phyloP scores from a whole-genome alignment of 2,888 invertebrate species.

The Meiosimyza platycephala region DNA sequence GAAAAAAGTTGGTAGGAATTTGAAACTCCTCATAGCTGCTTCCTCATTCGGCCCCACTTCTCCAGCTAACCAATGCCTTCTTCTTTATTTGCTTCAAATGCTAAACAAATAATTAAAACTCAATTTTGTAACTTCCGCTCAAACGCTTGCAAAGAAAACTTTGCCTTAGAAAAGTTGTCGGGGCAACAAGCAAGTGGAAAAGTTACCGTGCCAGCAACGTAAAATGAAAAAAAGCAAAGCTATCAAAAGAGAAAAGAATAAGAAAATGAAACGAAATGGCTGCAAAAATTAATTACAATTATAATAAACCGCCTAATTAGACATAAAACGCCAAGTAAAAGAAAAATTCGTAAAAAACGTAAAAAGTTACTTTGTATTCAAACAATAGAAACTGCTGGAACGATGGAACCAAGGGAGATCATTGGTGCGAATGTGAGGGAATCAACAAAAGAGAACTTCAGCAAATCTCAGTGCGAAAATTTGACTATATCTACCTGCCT shows the following conservation, averaged over 20 bases:
- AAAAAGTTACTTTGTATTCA: slow-evolving; percentile 12
- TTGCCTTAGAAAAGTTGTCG: slow-evolving; percentile 25
- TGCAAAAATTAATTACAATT: slow-evolving; percentile 64
- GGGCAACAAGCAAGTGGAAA: slow-evolving; percentile 27
- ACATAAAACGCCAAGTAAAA: slow-evolving; percentile 42
- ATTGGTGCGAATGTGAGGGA: too few species aligned
- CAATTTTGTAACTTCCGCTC: slow-evolving; percentile 45
- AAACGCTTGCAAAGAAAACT: slow-evolving; percentile 43
- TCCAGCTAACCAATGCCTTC: background rate
- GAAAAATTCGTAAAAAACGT: slow-evolving; percentile 31
- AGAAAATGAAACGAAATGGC: slow-evolving; percentile 37
- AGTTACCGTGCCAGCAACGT: slow-evolving; percentile 23
- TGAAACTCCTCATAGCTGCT: slow-evolving; percentile 1
- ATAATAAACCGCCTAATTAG: slow-evolving; percentile 67
- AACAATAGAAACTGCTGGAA: too few species aligned
- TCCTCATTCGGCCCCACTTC: background rate
- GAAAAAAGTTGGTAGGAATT: background rate
- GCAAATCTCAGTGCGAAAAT: too few species aligned
- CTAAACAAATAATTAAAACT: slow-evolving; percentile 50
- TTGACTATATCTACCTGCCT: too few species aligned
- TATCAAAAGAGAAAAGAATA: slow-evolving; percentile 30
- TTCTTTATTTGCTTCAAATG: slow-evolving; percentile 18
- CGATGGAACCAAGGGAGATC: too few species aligned
- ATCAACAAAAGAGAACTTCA: too few species aligned
- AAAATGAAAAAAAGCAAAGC: slow-evolving; percentile 31